Evolutionary conservation across 2,888 invertebrate species (phyloP), one percentile per base, ranked within the genome.

Genomic region (Drosophila diplacantha): DNA sequence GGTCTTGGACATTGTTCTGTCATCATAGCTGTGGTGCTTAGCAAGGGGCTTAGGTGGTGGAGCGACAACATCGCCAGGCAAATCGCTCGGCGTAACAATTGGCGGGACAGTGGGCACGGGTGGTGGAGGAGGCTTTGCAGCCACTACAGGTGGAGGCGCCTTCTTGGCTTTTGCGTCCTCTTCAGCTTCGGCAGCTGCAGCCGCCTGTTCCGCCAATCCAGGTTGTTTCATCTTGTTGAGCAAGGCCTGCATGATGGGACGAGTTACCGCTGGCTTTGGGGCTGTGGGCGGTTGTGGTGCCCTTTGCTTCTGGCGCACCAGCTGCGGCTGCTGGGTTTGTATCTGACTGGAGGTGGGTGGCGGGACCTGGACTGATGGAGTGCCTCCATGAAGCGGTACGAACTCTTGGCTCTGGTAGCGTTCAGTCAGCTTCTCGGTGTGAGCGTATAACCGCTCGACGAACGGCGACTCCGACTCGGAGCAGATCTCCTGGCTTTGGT

Each of bases 381-480:
- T 41, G 4, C 66, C 51, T 5, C 59, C 66, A n/a, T 87, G 87
- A 4, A 87, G 89, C 0, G 91, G 87, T 29, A 85, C 90, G 85
- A 92, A 92, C 72, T 92, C 92, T 86, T 92, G 92, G 71, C 92
- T 92, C 85, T 92, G 92, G 83, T 92, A 92, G 3, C 92, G 90
- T 81, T 91, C 91, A 20, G 91, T 91, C 39, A 91, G 89, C 77
- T 92, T 92, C 74, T 92, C 92, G 84, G 90, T 91, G 77, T 91
- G 91, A 44, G 91, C 90, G 74, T 92, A 92, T 9, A 92, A 87
- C 49, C 91, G 91, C 58, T 91, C 92, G 38, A 91, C 90, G 58
- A 92, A 89, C 1, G 86, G 81, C 0, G 80, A 76, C 61, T 88
- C 88, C 8, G 86, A 85, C 65, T 89, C 89, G 8, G 91, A 90